Base-by-base conservation (phyloP, 2,113 vertebrate genomes). In the Grus americana region DNA sequence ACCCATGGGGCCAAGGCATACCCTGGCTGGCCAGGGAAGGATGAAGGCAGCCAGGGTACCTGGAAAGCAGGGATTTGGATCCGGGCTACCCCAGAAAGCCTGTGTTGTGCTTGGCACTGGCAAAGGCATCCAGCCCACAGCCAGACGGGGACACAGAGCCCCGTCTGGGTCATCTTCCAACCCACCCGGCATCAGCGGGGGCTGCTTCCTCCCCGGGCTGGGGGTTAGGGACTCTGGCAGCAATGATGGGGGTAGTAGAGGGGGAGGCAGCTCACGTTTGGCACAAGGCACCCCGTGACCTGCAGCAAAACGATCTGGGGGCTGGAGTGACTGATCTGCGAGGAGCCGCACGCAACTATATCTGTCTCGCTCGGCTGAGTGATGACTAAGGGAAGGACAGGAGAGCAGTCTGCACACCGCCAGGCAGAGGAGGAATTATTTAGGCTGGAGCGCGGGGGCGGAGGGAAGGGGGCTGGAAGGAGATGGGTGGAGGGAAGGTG, bases 341-440 rank as follows among this genome's bases (percentile, higher is more conserved):
- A 89, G 91, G 75, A 95, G 91, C 72, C 2, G 13, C 94, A 92
- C 32, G 10, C 72, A 79, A 85, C 57, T 91, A 59, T 90, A 94
- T 95, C 93, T 79, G 72, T 93, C 93, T 96, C 27, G 2, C 83
- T 90, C 55, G 95, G 79, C 96, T 88, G 83, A 88, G 88, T 1
- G 83, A 96, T 97, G 96, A 96, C 92, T 94, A 96, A 96, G 76
- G 86, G 57, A 94, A 78, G 97, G 95, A 96, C 96, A 95, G 88
- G 95, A 75, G 92, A 96, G 88, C 86, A 96, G 96, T 68, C 96
- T 96, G 93, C 70, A 84, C 46, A 91, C 95, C 4, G 4, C 65
- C 86, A 92, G 86, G 96, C 95, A 97, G 96, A 92, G 95, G 93
- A 97, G 96, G 95, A 96, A 95, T 95, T 95, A 96, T 79, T 94